Conservation (phyloP, 2,113 vertebrate genomes). For the Ardeotis arabs region DNA sequence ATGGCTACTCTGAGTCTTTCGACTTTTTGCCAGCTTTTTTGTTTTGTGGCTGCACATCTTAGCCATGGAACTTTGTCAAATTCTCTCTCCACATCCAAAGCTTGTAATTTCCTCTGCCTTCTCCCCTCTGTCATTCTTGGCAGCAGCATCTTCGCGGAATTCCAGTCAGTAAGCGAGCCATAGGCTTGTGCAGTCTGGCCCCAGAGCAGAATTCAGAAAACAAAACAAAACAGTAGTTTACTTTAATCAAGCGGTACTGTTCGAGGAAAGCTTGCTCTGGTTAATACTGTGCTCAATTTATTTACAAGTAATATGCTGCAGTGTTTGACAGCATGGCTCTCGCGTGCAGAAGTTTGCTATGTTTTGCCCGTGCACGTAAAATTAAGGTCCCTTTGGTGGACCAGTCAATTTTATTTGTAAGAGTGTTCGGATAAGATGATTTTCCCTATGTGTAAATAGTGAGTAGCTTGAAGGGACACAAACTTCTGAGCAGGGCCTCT, state of each 20-base stretch:
- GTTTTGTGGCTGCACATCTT: conserved; percentile 45
- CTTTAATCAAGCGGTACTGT: not conserved
- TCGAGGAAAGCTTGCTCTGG: not conserved
- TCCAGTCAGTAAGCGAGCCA: conserved; percentile 38
- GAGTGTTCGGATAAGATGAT: not conserved
- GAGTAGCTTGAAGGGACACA: not conserved
- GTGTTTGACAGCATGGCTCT: not conserved
- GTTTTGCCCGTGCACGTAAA: not conserved
- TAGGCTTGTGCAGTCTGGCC: conserved; percentile 21
- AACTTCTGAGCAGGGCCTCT: not conserved
- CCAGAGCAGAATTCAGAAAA: conserved; percentile 19
- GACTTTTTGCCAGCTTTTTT: conserved; percentile 53
- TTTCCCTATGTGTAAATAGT: not conserved
- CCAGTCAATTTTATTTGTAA: not conserved
- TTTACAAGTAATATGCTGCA: not conserved
- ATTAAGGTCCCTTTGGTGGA: not conserved
- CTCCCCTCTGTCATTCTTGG: conserved; percentile 66
- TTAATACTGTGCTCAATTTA: not conserved
- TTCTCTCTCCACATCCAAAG: conserved; percentile 31
- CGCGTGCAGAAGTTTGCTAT: not conserved
- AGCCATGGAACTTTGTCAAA: conserved; percentile 36
- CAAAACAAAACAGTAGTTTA: conserved; percentile 15
- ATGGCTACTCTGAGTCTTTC: conserved; percentile 36
- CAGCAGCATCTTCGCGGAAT: conserved; percentile 32
- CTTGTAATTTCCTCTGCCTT: conserved; percentile 68